These are phyloP conservation scores for Pterostichus madidus DNA, from an alignment of 2,888 invertebrate genomes.

Conservation along the genomic window DNA sequence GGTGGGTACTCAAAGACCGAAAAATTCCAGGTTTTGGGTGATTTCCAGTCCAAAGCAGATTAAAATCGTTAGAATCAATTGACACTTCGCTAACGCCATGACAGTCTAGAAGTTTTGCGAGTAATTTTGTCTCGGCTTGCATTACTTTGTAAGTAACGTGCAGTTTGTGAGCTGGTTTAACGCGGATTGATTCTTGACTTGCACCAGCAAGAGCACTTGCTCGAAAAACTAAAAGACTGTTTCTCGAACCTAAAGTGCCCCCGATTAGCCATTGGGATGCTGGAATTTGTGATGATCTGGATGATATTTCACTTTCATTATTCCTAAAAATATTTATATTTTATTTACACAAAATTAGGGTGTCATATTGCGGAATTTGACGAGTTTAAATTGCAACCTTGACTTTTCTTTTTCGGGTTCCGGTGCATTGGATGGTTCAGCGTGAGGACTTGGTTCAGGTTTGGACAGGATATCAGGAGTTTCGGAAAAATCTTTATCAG, in stretches of 20 bases:
- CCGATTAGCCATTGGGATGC: constrained; percentile 75
- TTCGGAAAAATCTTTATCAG: neutral
- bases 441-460: neutral
- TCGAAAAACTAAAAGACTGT: constrained; percentile 84
- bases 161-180: constrained; percentile 84
- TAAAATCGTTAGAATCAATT: constrained; percentile 88
- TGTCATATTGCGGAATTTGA: neutral
- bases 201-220: constrained; percentile 81
- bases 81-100: constrained; percentile 88
- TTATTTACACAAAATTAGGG: no score
- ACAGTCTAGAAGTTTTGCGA: constrained; percentile 86
- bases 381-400: neutral
- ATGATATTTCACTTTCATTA: constrained; percentile 8
- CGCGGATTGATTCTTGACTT: constrained; percentile 72
- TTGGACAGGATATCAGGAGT: neutral
- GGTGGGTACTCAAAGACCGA: constrained; percentile 89
- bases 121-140: constrained; percentile 90
- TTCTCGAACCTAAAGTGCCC: constrained; percentile 80
- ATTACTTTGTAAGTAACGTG: constrained; percentile 88
- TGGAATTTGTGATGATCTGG: constrained; percentile 69
- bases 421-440: neutral
- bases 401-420: constrained; percentile 3
- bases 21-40: constrained; percentile 95
- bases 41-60: constrained; percentile 94
- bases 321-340: constrained; percentile 3